Conservation (phyloP, 2,888 invertebrate genomes). For the Nematopogon swammerdamellus region DNA sequence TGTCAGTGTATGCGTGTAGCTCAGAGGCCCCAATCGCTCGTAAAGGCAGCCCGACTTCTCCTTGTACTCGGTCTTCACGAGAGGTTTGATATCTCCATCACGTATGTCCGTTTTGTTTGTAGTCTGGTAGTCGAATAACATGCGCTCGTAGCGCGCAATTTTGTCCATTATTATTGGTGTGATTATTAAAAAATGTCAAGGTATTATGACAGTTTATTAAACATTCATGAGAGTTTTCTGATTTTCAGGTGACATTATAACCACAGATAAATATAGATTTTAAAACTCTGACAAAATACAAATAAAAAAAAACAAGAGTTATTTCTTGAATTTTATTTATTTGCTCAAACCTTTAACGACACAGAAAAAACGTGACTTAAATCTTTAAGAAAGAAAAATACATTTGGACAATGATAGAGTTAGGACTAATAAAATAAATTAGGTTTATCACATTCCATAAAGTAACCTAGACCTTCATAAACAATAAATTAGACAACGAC, state of each 20-base stretch:
- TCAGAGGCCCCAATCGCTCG: slow-evolving; percentile 15
- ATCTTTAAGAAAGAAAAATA: not conserved
- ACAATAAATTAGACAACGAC: not conserved
- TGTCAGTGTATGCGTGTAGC: slow-evolving; percentile 23
- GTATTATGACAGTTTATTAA: too few relatives aligned
- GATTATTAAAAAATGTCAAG: too few relatives aligned
- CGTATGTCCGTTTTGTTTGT: slow-evolving; percentile 20
- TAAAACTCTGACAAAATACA: too few relatives aligned
- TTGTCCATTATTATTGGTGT: not conserved
- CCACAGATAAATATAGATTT: too few relatives aligned
- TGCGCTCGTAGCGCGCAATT: not conserved
- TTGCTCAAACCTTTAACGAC: not conserved
- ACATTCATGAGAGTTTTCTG: too few relatives aligned
- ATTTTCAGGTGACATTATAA: too few relatives aligned
- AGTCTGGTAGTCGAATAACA: slow-evolving; percentile 22
- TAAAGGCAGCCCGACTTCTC: slow-evolving; percentile 12
- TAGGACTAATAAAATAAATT: not conserved
- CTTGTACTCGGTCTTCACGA: slow-evolving; percentile 15
- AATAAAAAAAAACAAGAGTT: not conserved
- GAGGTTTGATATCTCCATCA: slow-evolving; percentile 11
- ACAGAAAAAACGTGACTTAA: not conserved
- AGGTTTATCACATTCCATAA: not conserved
- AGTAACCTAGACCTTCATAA: not conserved
- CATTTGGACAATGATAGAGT: not conserved
- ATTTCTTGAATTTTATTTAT: not conserved